These are phyloP conservation scores for Disparrhopalites patrizii DNA, from an alignment of 2,888 invertebrate genomes.

Conservation along the genomic window DNA sequence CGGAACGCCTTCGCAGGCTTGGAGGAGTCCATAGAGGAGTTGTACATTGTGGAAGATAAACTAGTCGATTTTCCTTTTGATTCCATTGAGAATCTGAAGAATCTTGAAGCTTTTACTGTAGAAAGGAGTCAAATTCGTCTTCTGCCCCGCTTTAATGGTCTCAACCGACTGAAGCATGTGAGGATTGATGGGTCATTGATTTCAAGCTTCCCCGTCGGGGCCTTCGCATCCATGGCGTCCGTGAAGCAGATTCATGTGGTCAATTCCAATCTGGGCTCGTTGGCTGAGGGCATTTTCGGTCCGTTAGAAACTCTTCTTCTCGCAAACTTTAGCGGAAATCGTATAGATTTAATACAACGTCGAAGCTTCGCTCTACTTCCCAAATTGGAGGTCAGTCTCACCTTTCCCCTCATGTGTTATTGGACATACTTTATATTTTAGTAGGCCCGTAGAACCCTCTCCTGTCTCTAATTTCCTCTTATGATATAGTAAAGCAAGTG, in stretches of 20 bases:
- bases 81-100: conserved; percentile 67
- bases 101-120: conserved; percentile 76
- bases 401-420: background rate
- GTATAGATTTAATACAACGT: conserved; percentile 72
- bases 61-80: conserved; percentile 73
- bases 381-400: conserved; percentile 44
- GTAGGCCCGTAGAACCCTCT: background rate
- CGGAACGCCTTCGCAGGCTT: conserved; percentile 75
- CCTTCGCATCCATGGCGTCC: conserved; percentile 46
- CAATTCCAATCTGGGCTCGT: conserved; percentile 58
- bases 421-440: too few relatives aligned
- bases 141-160: conserved; percentile 67
- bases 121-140: conserved; percentile 69
- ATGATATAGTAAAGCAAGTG: background rate
- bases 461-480: background rate
- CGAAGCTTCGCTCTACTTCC: conserved; percentile 67
- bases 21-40: conserved; percentile 71
- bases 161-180: conserved; percentile 68
- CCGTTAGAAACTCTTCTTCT: conserved; percentile 63
- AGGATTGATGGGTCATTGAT: conserved; percentile 61
- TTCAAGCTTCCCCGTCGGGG: conserved; percentile 54
- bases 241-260: conserved; percentile 51
- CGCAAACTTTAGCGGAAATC: conserved; percentile 72
- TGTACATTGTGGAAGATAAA: conserved; percentile 79
- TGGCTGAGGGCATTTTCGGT: conserved; percentile 71